Percentiles rank a stretch among this genome's conserved stretches.
phyloP scores from a whole-genome alignment of 2,888 invertebrate species.

The Andrena bicolor region DNA sequence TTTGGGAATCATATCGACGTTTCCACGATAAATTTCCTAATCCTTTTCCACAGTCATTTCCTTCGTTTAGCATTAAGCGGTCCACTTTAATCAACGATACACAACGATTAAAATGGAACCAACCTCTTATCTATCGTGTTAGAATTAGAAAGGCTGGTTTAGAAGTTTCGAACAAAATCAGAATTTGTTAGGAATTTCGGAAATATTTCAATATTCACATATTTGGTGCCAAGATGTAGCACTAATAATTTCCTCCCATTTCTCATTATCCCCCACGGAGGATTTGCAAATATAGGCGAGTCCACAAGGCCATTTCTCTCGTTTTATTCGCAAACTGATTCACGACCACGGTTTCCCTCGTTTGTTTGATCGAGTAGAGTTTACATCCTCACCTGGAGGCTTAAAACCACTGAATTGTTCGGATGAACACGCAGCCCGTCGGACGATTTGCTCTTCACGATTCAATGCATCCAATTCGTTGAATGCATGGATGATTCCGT shows the following conservation, averaged over 20 bases:
- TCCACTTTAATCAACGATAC: too few relatives aligned
- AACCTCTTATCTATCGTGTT: too few relatives aligned
- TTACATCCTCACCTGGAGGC: not conserved
- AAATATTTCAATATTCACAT: too few relatives aligned
- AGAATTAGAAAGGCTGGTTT: too few relatives aligned
- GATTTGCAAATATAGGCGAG: not conserved
- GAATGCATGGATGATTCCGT: slow-evolving; percentile 56
- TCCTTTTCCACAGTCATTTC: not conserved
- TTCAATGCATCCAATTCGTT: slow-evolving; percentile 54
- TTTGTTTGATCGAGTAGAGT: not conserved
- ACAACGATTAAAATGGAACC: not conserved
- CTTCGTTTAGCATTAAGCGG: not conserved
- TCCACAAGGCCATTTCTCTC: too few relatives aligned
- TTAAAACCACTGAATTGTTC: slow-evolving; percentile 6
- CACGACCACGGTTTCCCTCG: not conserved
- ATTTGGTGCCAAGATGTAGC: too few relatives aligned
- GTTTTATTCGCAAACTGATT: not conserved
- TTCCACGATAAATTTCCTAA: slow-evolving; percentile 21
- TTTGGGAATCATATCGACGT: slow-evolving; percentile 10
- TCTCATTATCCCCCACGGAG: not conserved
- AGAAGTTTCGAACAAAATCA: too few relatives aligned
- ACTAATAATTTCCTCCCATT: too few relatives aligned
- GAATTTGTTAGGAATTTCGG: too few relatives aligned
- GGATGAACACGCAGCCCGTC: slow-evolving; percentile 4
- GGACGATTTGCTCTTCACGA: slow-evolving; percentile 51